Base-by-base conservation (phyloP, 2,797 vertebrate genomes). In the Gephyroberyx darwinii region DNA sequence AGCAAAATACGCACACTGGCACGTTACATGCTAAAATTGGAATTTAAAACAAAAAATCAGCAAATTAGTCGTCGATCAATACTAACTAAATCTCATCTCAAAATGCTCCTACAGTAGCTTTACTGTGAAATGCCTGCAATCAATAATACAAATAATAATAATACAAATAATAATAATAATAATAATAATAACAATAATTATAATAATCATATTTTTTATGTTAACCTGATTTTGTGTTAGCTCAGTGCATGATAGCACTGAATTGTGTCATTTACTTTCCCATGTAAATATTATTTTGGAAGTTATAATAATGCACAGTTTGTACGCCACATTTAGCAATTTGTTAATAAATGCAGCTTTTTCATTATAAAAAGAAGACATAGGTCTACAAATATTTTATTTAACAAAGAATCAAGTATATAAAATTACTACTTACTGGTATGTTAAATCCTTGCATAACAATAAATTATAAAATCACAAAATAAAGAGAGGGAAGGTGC, bases 401-500 rank as follows among this genome's bases (percentile, higher is more conserved):
- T 81, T 41, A 67, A 75, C 65, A 22, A 35, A 39, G 3, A 20
- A n/a, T n/a, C 65, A 79, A 47, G 16, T 75, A 86, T 84, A 89
- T 83, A 90, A 93, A 92, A 83, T 69, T 33, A 87, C 91, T 86
- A 91, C 93, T 94, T 94, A 95, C 93, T 93, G 93, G 93, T 93
- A 78, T 94, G 92, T 94, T 92, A 94, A 93, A 93, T 94, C 93
- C 93, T 90, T 92, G 91, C 92, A 93, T 93, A 93, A 92, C 90
- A 94, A 94, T 94, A 93, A 91, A 93, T 93, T 89, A 91, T 81
- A 89, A 88, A 92, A 91, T 92, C 88, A 90, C 90, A 89, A 92
- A 92, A 84, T 82, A 89, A 88, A 82, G 72, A 83, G 84, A 87
- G 82, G 78, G 81, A 91, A 86, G 82, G 77, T 86, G 86, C 84